phyloP scores from a whole-genome alignment of 1,140 invertebrate species.

The Drosophila sechellia region DNA sequence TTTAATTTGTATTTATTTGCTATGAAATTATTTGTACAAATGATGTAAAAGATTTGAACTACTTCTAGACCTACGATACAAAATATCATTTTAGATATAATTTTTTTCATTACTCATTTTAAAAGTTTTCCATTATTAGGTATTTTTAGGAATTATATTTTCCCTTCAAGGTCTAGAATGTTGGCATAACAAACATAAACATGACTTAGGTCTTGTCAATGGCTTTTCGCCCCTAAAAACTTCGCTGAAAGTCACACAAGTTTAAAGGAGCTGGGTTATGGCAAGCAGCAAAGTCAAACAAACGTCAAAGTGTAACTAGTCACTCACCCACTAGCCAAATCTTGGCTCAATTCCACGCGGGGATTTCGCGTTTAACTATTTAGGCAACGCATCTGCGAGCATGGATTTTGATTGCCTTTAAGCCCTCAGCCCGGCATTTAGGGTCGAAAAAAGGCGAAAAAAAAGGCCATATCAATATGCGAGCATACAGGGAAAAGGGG shows the following conservation, averaged over 20 bases:
- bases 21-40: background rate
- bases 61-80: too few species aligned
- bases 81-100: too few species aligned
- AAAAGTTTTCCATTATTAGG: too few species aligned
- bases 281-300: conserved; percentile 49
- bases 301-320: conserved; percentile 39
- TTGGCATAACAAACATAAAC: conserved; percentile 5
- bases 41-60: too few species aligned
- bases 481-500: conserved; percentile 21
- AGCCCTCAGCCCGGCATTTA: conserved; percentile 37
- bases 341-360: conserved; percentile 24
- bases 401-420: conserved; percentile 41
- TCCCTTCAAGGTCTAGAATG: background rate
- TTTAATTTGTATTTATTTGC: background rate
- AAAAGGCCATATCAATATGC: conserved; percentile 60
- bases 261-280: conserved; percentile 5
- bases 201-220: background rate
- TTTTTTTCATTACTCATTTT: too few species aligned
- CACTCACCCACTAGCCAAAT: background rate
- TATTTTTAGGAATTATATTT: background rate
- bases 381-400: conserved; percentile 19
- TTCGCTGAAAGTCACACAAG: conserved; percentile 20
- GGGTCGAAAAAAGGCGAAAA: conserved; percentile 55
- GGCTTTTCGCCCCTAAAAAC: conserved; percentile 13
- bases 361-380: conserved; percentile 52